Evolutionary conservation across 2,113 vertebrate genomes (phyloP), one percentile per base, ranked within the genome.

Genomic region (Bubo scandiacus): DNA sequence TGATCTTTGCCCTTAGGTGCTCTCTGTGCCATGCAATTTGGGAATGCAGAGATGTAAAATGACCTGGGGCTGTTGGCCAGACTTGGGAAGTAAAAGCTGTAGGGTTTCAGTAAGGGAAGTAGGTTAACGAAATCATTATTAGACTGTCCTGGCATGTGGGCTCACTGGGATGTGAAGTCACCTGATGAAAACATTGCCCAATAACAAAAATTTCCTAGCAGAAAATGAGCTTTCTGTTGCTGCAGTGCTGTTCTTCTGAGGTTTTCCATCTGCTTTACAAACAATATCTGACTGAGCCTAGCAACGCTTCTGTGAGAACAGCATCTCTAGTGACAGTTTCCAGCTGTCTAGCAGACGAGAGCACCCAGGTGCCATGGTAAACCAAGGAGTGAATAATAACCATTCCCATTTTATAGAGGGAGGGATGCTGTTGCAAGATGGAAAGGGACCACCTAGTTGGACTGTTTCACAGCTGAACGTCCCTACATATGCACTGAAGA

Each of bases 241-340:
- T 88, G 92, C n/a, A 27, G 34, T 26, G 58, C 81, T 93, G 71
- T 73, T 96, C 54, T 86, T 96, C 42, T 61, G 92, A 96, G 87
- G 45, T 80, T 77, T 92, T 92, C 92, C 85, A 90, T 97, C 93
- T 90, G 92, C 92, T 94, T 85, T 73, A 51, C 84, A 72, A 94
- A 80, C 84, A 94, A 49, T 63, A 47, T 95, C 89, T 94, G 90
- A 68, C 70, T 94, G 62, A 93, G 92, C 78, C 70, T 85, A 94
- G 93, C 45, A 61, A 88, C 0, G 12, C 92, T 81, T 87, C 67
- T 21, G 5, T 93, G 93, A 85, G 72, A 95, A 55, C 86, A 91
- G 93, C 81, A 89, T 96, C 72, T 95, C 94, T 54, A 54, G 77
- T 94, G 92, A 96, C 93, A 94, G 86, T 61, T 94, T 96, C 80